Percentiles rank a stretch among this genome's conserved stretches.
These are phyloP conservation scores for Centropyge bicolor DNA, from an alignment of 2,797 vertebrate genomes.

Conservation along the genomic window DNA sequence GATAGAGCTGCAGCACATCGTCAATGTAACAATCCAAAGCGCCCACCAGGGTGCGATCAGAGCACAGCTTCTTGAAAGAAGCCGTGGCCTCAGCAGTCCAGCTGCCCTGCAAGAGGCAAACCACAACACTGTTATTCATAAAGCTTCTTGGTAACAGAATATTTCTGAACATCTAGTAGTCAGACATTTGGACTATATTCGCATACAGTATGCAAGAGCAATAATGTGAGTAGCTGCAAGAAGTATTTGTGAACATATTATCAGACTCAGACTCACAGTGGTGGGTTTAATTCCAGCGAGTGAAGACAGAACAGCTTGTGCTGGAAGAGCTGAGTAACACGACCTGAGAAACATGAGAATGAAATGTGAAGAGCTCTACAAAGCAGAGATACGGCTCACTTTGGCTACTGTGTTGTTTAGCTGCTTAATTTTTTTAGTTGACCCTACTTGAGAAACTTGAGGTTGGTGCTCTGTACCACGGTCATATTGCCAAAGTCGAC, in stretches of 20 bases:
- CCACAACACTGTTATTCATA: neutral
- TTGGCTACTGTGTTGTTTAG: neutral
- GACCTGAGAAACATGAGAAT: slow-evolving; percentile 79
- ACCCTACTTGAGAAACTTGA: slow-evolving; percentile 95
- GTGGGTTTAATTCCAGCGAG: slow-evolving; percentile 89
- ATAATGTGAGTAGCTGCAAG: neutral
- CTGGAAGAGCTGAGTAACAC: slow-evolving; percentile 90
- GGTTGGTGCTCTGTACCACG: slow-evolving; percentile 82
- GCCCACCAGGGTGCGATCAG: slow-evolving; percentile 88
- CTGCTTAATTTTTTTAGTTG: neutral
- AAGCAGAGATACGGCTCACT: neutral
- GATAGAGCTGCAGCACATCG: slow-evolving; percentile 90
- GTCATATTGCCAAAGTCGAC: slow-evolving; percentile 90
- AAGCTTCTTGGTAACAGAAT: neutral
- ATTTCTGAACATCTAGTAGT: neutral
- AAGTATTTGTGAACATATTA: neutral
- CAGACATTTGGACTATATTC: neutral
- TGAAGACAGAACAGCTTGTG: slow-evolving; percentile 92
- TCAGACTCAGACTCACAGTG: slow-evolving; percentile 68
- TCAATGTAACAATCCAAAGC: slow-evolving; percentile 87
- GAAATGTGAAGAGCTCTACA: neutral
- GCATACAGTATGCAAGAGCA: neutral
- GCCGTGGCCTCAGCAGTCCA: slow-evolving; percentile 88
- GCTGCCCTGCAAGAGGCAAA: slow-evolving; percentile 72
- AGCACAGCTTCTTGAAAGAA: slow-evolving; percentile 88